Base-by-base conservation (phyloP, 2,113 vertebrate species). In the Todiramphus saurophagus region DNA sequence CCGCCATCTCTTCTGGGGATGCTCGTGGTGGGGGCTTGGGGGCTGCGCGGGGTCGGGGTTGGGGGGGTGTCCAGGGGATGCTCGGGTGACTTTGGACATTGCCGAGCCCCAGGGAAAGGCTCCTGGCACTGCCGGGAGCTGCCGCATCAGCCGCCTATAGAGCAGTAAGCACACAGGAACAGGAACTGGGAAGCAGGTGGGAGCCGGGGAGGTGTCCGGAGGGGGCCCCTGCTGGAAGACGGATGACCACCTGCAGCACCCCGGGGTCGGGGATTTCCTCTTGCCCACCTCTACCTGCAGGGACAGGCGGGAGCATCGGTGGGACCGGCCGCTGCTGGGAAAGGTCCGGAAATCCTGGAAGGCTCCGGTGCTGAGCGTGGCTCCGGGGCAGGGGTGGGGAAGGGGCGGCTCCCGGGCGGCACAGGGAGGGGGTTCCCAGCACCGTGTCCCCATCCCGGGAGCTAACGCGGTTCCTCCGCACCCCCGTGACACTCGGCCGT, bases 101-200 rank as follows among this genome's bases (percentile, higher is more conserved):
- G 7, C 27, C 0, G 6, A 50, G n/a, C 7, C 9, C 2, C 3
- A 15, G 53, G 59, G 20, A 25, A 16, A 35, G 17, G 78, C 58
- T 1, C 30, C 27, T 1, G 79, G 91, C 63, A 8, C 68, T 1
- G 7, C 30, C 17, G 15, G 90, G 75, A 94, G 87, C 66, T 31
- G 90, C 93, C 10, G 3, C 3, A 25, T 31, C 37, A 2, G 85
- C 81, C 11, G 25, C 7, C 3, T 23, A 84, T 4, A 5, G 44
- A 39, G 50, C 56, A 14, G 27, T 2, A 24, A 59, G 56, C 76
- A 37, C 92, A 53, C 88, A 72, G 93, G 79, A 94, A 88, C 69
- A 77, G 93, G 93, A 96, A 79, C 88, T 5, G 84, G 67, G 93
- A 63, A 53, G 50, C 76, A 39, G 83, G 75, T 60, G 90, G 94